Evolutionary conservation across 2,888 invertebrate genomes (phyloP), one percentile per base, ranked within the genome.

Genomic region (Harmothoe impar): DNA sequence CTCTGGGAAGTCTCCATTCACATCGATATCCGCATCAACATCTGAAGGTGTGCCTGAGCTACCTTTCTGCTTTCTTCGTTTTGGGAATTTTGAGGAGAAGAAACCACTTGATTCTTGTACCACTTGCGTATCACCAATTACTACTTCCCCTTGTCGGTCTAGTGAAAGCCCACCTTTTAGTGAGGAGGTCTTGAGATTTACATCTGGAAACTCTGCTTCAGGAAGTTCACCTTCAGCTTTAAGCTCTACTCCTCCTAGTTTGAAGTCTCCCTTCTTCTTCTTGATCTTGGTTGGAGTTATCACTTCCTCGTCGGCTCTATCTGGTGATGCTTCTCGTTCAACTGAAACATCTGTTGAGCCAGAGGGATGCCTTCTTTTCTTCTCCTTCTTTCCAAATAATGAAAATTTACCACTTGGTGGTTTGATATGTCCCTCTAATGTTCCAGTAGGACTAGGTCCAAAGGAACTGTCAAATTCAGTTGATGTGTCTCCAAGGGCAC

Each of bases 321-420:
- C 86, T n/a, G 86, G 86, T 86, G 86, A 86, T 12, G 23, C 86
- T 29, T 86, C 86, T 23, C 54, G 86, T 5, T 86, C 86, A 25
- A n/a, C 86, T 31, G 86, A 86, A 20, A 29, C 86, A 86, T 86
- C 86, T 17, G 86, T 86, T 29, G 86, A 86, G 52, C 54, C 86
- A 52, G 86, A 86, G 33, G 81, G 35, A 7, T 25, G 25, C 29
- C 56, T 52, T 51, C 84, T 84, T 29, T 86, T 86, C 86, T 86
- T 86, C 5, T 86, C 56, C 54, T 86, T 86, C 31, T 86, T 86
- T 52, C 86, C 86, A 86, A 86, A 86, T 52, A 86, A 54, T 10
- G 86, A 86, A 56, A 86, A 86, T 56, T 86, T 86, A n/a, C 86
- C 86, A 86, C 86, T 86, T 86, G 86, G 86, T 52, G 86, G 52